A percentile compares a stretch with the other conserved stretches of the same genome.
These are phyloP conservation scores for Petrocephalus schoutedeni DNA, from an alignment of 2,797 vertebrate species.

Conservation along the genomic window DNA sequence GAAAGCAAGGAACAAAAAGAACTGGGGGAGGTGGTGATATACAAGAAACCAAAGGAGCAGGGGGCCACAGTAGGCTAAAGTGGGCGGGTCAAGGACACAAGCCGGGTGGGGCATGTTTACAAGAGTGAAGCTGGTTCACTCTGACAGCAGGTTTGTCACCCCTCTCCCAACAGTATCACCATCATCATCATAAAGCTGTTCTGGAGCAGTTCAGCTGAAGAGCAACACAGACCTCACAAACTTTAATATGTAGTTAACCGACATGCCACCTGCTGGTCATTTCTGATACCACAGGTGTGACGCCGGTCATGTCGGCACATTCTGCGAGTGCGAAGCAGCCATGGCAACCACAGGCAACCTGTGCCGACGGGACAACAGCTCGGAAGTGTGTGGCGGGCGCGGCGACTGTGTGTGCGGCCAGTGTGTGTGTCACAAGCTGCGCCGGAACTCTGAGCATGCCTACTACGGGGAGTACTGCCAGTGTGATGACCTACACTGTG, in stretches of 20 bases:
- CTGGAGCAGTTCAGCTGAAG: neutral
- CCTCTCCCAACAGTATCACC: too few relatives aligned
- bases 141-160: too few relatives aligned
- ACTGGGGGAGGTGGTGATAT: neutral
- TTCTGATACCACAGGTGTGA: slow-evolving; percentile 25
- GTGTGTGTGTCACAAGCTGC: slow-evolving; percentile 30
- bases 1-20: neutral
- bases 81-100: too few relatives aligned
- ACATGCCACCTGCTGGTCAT: neutral
- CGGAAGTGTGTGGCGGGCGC: slow-evolving; percentile 25
- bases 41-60: too few relatives aligned
- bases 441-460: slow-evolving; percentile 24
- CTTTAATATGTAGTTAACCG: neutral
- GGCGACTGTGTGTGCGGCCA: slow-evolving; percentile 36
- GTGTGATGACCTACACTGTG: slow-evolving; percentile 36
- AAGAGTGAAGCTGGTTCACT: too few relatives aligned
- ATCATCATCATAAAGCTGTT: neutral
- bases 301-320: slow-evolving; percentile 19
- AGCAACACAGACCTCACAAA: neutral
- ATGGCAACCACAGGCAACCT: neutral
- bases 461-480: slow-evolving; percentile 30
- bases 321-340: slow-evolving; percentile 28
- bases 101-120: too few relatives aligned
- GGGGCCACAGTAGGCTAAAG: too few relatives aligned
- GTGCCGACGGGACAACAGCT: slow-evolving; percentile 25